phyloP scores from a whole-genome alignment of 2,113 vertebrate genomes.

The Xiphias gladius region DNA sequence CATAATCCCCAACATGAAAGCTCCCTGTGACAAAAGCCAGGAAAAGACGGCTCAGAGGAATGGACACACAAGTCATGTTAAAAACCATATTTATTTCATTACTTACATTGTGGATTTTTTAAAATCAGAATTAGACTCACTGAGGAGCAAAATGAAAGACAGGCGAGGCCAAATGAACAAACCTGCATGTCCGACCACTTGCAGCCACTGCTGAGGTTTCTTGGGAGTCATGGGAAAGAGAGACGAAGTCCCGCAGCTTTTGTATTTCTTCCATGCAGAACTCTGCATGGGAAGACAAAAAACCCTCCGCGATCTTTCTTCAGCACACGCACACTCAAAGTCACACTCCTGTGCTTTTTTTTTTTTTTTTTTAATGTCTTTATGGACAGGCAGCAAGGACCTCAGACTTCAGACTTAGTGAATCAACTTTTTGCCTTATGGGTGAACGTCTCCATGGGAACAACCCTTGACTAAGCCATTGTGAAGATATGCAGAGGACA shows the following conservation, averaged over 20 bases:
- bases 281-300: conserved; percentile 70
- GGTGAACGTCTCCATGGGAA: conserved; percentile 71
- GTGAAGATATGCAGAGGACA: conserved; percentile 50
- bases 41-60: neutral
- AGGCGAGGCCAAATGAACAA: conserved; percentile 35
- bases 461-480: conserved; percentile 58
- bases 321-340: neutral
- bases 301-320: conserved; percentile 28
- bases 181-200: conserved; percentile 91
- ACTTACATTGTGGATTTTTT: neutral
- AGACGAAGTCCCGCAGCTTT: conserved; percentile 84
- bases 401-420: conserved; percentile 75
- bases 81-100: neutral
- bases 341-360: conserved; percentile 21
- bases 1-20: conserved; percentile 88
- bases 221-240: conserved; percentile 85
- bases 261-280: conserved; percentile 85
- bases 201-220: conserved; percentile 88
- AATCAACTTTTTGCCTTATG: conserved; percentile 30
- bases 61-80: neutral
- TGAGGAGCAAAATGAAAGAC: neutral
- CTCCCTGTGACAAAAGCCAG: conserved; percentile 78
- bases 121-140: neutral
- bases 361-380: conserved; percentile 1
- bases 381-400: conserved; percentile 13